Conservation (phyloP, 92 coral and sea anemone species). For the Phymanthus crucifer region DNA sequence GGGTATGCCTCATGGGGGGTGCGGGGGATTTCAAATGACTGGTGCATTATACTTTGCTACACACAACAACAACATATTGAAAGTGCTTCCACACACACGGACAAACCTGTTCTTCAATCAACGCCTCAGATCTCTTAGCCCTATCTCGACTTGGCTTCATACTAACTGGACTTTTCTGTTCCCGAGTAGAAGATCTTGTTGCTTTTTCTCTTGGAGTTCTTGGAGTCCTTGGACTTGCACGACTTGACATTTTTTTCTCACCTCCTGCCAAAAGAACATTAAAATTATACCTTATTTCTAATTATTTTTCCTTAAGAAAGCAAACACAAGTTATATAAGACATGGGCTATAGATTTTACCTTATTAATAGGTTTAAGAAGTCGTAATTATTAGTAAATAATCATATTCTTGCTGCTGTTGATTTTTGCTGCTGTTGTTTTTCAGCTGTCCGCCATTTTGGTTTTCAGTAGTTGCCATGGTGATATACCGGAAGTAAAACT, state of each 20-base stretch:
- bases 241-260: neutral
- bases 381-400: neutral
- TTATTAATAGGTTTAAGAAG: neutral
- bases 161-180: constrained; percentile 9
- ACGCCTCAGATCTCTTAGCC: constrained; percentile 66
- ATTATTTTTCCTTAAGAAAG: neutral
- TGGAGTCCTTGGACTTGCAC: constrained; percentile 17
- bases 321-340: neutral
- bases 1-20: too few species aligned
- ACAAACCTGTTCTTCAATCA: constrained; percentile 82
- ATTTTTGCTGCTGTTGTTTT: neutral
- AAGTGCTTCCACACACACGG: too few species aligned
- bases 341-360: neutral
- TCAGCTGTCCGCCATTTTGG: constrained; percentile 56
- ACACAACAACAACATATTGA: too few species aligned
- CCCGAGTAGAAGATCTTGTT: neutral
- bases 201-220: neutral
- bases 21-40: too few species aligned
- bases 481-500: constrained; percentile 27
- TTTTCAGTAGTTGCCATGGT: constrained; percentile 23
- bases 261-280: neutral
- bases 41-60: too few species aligned
- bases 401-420: neutral
- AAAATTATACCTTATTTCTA: neutral
- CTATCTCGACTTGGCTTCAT: constrained; percentile 45